Conservation (phyloP, 2,888 invertebrate genomes). For the Amphipoea lucens region DNA sequence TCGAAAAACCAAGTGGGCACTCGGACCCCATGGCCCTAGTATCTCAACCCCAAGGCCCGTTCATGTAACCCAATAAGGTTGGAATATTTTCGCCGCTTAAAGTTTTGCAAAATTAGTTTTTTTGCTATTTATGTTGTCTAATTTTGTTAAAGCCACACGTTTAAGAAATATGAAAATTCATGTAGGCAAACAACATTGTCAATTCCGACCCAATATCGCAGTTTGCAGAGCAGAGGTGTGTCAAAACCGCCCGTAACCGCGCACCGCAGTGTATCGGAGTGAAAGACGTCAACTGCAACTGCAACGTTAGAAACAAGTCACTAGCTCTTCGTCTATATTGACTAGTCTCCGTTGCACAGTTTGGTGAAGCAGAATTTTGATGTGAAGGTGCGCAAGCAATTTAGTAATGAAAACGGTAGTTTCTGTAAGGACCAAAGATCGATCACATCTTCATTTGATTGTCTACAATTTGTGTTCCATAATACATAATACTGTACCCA, state of each 20-base stretch:
- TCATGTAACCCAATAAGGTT: too few relatives aligned
- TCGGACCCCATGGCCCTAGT: background rate
- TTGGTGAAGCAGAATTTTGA: constrained; percentile 10
- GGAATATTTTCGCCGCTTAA: too few relatives aligned
- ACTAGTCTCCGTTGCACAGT: background rate
- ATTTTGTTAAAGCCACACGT: background rate
- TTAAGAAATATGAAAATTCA: background rate
- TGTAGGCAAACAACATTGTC: constrained; percentile 12
- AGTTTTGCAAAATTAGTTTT: background rate
- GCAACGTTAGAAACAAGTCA: constrained; percentile 39
- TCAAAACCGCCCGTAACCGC: constrained; percentile 49
- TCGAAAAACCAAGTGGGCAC: background rate
- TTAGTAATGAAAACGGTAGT: background rate
- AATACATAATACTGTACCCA: background rate
- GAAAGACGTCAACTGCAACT: constrained; percentile 48
- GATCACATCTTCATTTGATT: background rate
- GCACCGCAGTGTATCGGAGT: constrained; percentile 44
- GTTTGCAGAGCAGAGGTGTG: constrained; percentile 20
- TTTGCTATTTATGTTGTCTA: background rate
- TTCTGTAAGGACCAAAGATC: background rate
- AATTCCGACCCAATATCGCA: constrained; percentile 32
- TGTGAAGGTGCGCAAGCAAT: background rate
- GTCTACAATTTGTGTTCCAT: background rate
- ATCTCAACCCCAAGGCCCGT: background rate
- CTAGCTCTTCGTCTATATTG: constrained; percentile 28